Evolutionary conservation across 2,797 vertebrate genomes (phyloP).

Genomic region (Falco berigora): DNA sequence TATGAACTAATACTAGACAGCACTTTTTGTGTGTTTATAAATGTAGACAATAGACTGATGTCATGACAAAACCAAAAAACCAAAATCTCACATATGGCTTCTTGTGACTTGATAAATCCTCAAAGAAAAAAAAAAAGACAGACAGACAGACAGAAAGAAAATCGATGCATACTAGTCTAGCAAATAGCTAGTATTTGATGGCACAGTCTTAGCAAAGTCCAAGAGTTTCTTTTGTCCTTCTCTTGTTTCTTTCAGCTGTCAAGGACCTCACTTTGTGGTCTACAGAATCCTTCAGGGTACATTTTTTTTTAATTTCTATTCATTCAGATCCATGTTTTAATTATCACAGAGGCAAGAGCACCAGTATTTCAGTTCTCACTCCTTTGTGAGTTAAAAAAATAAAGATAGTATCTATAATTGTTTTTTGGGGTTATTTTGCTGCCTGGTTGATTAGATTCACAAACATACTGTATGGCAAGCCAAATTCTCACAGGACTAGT

Average conservation of each 20-base stretch:
- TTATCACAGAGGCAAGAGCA: not conserved
- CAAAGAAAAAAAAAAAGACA: not conserved
- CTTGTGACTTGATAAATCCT: not conserved
- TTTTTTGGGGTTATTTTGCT: not conserved
- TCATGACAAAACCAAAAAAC: not conserved
- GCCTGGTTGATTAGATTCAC: slow-evolving; percentile 39
- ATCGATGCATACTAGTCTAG: not conserved
- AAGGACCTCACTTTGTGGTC: not conserved
- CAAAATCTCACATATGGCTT: not conserved
- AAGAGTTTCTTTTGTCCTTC: not conserved
- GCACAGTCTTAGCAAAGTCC: not conserved
- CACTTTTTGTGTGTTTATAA: not conserved
- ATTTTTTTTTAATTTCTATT: not conserved
- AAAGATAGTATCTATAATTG: slow-evolving; percentile 6
- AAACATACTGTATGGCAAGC: slow-evolving; percentile 9
- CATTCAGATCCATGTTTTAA: slow-evolving; percentile 11
- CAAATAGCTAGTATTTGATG: not conserved
- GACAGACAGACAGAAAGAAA: not conserved
- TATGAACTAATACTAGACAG: not conserved
- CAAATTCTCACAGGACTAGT: slow-evolving; percentile 7
- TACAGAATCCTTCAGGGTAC: not conserved
- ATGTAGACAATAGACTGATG: not conserved
- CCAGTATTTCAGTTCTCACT: not conserved
- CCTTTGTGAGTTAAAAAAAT: not conserved
- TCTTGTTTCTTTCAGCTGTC: not conserved